These are phyloP conservation scores for Pleuronectes platessa DNA, from an alignment of 2,113 vertebrate species.

Conservation along the genomic window DNA sequence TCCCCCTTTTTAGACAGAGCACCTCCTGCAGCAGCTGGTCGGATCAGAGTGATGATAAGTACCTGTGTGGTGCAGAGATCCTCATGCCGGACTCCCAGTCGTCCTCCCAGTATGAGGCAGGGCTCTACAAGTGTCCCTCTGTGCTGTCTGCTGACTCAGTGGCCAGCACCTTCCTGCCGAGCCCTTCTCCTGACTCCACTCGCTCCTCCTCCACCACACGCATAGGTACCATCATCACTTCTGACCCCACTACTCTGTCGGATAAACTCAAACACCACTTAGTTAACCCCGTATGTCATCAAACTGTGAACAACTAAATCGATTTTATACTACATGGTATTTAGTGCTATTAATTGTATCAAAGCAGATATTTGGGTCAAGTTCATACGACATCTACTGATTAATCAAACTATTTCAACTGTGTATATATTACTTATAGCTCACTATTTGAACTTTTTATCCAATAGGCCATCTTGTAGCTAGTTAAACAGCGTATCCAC, in stretches of 20 bases:
- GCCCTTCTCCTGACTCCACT: slow-evolving; percentile 71
- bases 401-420: too few species aligned
- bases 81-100: slow-evolving; percentile 3
- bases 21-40: slow-evolving; percentile 78
- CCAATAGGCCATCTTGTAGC: too few species aligned
- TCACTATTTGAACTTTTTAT: too few species aligned
- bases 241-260: not conserved
- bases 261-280: too few species aligned
- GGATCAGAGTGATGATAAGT: slow-evolving; percentile 59
- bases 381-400: too few species aligned
- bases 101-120: not conserved
- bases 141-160: slow-evolving; percentile 71
- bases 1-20: slow-evolving; percentile 55
- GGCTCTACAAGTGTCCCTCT: slow-evolving; percentile 68
- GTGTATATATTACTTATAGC: too few species aligned
- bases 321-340: too few species aligned
- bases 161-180: slow-evolving; percentile 80
- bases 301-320: too few species aligned
- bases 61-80: slow-evolving; percentile 26
- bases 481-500: too few species aligned
- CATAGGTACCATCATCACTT: slow-evolving; percentile 72
- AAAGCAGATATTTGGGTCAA: too few species aligned
- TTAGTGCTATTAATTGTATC: too few species aligned
- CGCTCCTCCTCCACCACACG: slow-evolving; percentile 78
- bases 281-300: too few species aligned